phyloP scores from a whole-genome alignment of 2,113 vertebrate genomes.

The Antechinus stuartii region DNA sequence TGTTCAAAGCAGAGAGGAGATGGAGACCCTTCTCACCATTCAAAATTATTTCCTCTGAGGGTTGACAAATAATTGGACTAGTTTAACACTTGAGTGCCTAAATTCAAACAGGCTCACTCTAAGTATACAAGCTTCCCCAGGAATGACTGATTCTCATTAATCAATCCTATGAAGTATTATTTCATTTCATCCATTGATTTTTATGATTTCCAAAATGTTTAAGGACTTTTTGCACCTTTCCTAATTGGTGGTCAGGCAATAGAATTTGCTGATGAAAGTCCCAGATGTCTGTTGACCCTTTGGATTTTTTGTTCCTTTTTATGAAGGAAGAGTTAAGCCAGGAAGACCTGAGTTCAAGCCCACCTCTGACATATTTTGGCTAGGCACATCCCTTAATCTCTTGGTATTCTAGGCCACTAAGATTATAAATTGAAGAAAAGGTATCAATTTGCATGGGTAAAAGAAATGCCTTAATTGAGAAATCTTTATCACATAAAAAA shows the following conservation, averaged over 20 bases:
- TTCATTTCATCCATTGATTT: no score
- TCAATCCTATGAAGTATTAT: not conserved
- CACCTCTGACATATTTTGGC: not conserved
- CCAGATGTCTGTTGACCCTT: not conserved
- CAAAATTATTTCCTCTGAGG: not conserved
- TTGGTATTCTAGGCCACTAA: not conserved
- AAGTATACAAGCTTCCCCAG: not conserved
- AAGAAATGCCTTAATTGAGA: not conserved
- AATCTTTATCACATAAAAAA: not conserved
- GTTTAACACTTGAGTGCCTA: no score
- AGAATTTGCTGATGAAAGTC: not conserved
- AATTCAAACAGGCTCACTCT: not conserved
- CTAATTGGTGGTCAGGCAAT: not conserved
- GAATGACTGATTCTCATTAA: not conserved
- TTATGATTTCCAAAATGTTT: not conserved
- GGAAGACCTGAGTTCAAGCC: not conserved
- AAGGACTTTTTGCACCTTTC: not conserved
- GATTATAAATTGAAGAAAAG: not conserved
- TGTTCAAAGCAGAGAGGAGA: not conserved
- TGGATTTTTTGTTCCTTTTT: not conserved
- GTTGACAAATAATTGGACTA: not conserved
- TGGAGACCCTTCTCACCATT: not conserved
- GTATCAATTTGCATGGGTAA: not conserved
- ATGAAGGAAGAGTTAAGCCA: not conserved
- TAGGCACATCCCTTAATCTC: no score